Conservation (phyloP, 1,140 invertebrate species). For the Leucophenga varia region DNA sequence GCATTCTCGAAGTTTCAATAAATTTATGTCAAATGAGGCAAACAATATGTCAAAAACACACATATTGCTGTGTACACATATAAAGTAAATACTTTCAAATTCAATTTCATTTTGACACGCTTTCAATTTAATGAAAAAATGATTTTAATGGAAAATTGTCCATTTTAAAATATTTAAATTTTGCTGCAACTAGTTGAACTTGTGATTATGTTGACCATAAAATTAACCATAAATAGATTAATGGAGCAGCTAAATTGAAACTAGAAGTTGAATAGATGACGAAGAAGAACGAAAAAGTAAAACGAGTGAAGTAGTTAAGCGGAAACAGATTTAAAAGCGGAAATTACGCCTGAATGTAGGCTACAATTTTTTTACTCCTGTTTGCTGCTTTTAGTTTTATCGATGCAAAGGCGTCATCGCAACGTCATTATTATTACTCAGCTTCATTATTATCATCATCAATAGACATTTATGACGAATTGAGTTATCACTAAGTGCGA, state of each 20-base stretch:
- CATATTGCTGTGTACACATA: constrained; percentile 6
- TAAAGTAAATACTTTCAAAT: background rate
- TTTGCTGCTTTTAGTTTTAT: too few species aligned
- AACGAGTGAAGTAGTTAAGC: constrained; percentile 22
- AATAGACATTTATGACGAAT: too few species aligned
- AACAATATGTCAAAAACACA: background rate
- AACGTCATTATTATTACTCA: too few species aligned
- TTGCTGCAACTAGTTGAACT: background rate
- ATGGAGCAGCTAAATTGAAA: constrained; percentile 20
- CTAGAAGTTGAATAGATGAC: constrained; percentile 5
- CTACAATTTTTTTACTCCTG: too few species aligned
- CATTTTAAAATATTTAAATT: background rate
- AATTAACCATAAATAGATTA: constrained; percentile 4
- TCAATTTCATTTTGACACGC: constrained; percentile 40
- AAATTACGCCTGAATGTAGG: constrained; percentile 45
- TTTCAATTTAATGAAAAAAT: constrained; percentile 32
- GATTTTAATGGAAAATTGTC: constrained; percentile 22
- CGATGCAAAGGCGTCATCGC: too few species aligned
- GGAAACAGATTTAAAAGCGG: constrained; percentile 45
- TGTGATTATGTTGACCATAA: background rate
- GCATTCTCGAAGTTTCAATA: too few species aligned
- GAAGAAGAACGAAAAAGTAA: constrained; percentile 4
- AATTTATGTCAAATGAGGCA: too few species aligned
- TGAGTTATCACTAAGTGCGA: too few species aligned
- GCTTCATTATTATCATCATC: too few species aligned